Percentiles rank a stretch among this genome's conserved stretches.
These are phyloP conservation scores for Cyrtodaria siliqua DNA, from an alignment of 2,888 invertebrate species.

Conservation along the genomic window DNA sequence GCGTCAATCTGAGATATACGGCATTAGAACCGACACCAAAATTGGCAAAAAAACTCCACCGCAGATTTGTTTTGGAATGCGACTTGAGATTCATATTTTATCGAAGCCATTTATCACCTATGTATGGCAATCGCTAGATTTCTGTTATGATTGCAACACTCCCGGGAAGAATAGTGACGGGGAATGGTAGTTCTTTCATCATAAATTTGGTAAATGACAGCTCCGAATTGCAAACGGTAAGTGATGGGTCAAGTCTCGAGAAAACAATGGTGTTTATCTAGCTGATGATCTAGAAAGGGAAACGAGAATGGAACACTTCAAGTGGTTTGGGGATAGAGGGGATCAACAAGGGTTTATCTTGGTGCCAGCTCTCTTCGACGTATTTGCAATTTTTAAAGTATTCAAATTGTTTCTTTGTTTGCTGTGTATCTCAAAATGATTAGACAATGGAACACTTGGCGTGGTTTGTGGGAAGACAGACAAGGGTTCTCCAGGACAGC, in stretches of 20 bases:
- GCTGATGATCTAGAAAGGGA: slow-evolving; percentile 53
- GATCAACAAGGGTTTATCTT: background rate
- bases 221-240: slow-evolving; percentile 65
- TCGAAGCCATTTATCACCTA: slow-evolving; percentile 65
- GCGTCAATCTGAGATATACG: slow-evolving; percentile 30
- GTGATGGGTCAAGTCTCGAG: slow-evolving; percentile 59
- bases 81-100: slow-evolving; percentile 54
- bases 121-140: slow-evolving; percentile 50
- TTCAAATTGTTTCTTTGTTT: too few relatives aligned
- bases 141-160: slow-evolving; percentile 46
- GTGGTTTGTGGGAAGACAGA: too few relatives aligned
- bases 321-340: slow-evolving; percentile 17
- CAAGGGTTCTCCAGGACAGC: too few relatives aligned
- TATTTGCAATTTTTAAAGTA: too few relatives aligned
- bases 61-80: slow-evolving; percentile 53
- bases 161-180: slow-evolving; percentile 50
- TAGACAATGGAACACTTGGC: too few relatives aligned
- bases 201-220: slow-evolving; percentile 67
- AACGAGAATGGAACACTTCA: slow-evolving; percentile 32
- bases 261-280: slow-evolving; percentile 59
- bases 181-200: slow-evolving; percentile 65
- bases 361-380: too few relatives aligned
- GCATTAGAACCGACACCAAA: slow-evolving; percentile 50
- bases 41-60: slow-evolving; percentile 55
- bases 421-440: too few relatives aligned